Percentiles rank a stretch among this genome's conserved stretches.
phyloP scores from a whole-genome alignment of 2,888 invertebrate species.

The Hypercompe scribonia region DNA sequence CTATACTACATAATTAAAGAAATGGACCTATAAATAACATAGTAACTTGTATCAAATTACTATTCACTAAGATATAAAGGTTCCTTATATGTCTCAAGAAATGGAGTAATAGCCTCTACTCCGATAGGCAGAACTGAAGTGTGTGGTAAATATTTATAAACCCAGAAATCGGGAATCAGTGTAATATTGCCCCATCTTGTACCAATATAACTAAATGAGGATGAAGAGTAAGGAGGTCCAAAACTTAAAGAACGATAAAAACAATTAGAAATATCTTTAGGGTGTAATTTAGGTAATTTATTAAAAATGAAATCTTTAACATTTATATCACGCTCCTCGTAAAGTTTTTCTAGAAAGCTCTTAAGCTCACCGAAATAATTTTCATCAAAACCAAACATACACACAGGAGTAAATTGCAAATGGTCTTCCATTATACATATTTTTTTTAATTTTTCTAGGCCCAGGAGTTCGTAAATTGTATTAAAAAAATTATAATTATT shows the following conservation, averaged over 20 bases:
- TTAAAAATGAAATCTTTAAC: constrained; percentile 3
- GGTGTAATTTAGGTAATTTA: constrained; percentile 3
- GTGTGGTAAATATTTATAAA: not conserved
- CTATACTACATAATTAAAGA: too few relatives aligned
- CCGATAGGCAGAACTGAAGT: not conserved
- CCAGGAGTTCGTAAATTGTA: not conserved
- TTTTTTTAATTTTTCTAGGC: not conserved
- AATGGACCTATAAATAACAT: not conserved
- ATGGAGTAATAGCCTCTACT: not conserved
- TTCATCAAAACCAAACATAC: not conserved
- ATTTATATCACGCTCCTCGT: not conserved
- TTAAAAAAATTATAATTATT: constrained; percentile 2
- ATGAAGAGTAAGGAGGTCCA: not conserved
- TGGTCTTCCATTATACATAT: not conserved
- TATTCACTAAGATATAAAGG: not conserved
- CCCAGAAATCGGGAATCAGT: not conserved
- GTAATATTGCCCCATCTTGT: not conserved
- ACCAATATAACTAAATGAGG: not conserved
- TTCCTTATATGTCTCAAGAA: not conserved
- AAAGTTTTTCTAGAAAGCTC: not conserved
- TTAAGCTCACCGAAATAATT: not conserved
- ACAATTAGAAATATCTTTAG: not conserved
- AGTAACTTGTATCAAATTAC: not conserved
- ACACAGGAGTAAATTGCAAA: not conserved
- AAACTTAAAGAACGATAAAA: not conserved